A percentile compares a stretch with the other conserved stretches of the same genome.
phyloP scores from a whole-genome alignment of 2,888 invertebrate species.

The Acleris emargana region DNA sequence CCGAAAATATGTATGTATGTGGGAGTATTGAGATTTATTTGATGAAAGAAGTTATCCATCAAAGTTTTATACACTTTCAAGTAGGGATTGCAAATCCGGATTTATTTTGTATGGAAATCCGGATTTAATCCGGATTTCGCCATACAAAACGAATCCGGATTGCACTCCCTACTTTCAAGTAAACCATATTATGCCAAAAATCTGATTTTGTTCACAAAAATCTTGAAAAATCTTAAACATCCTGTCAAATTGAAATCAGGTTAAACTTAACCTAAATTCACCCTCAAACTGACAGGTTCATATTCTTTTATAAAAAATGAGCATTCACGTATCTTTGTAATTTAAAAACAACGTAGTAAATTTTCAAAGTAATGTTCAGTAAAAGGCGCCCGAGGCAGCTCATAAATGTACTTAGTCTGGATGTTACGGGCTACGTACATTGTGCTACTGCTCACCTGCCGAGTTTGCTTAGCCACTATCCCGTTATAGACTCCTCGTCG shows the following conservation, averaged over 20 bases:
- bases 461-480: slow-evolving; percentile 16
- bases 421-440: slow-evolving; percentile 11
- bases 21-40: too few species aligned
- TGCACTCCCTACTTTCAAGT: too few species aligned
- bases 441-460: slow-evolving; percentile 23
- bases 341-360: slow-evolving; percentile 3
- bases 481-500: slow-evolving; percentile 44
- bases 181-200: too few species aligned
- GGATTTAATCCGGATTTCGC: too few species aligned
- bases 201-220: background rate
- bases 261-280: background rate
- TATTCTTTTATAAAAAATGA: background rate
- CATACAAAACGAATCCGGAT: too few species aligned
- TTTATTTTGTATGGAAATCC: too few species aligned
- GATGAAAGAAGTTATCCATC: too few species aligned
- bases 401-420: slow-evolving; percentile 22
- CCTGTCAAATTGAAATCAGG: too few species aligned
- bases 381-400: slow-evolving; percentile 3
- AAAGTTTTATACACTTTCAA: too few species aligned
- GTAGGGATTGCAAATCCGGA: too few species aligned
- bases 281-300: background rate
- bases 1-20: background rate
- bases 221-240: background rate
- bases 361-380: slow-evolving; percentile 3
- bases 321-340: background rate